Conservation (phyloP, 1,140 invertebrate genomes). For the Caenorhabditis inopinata region DNA sequence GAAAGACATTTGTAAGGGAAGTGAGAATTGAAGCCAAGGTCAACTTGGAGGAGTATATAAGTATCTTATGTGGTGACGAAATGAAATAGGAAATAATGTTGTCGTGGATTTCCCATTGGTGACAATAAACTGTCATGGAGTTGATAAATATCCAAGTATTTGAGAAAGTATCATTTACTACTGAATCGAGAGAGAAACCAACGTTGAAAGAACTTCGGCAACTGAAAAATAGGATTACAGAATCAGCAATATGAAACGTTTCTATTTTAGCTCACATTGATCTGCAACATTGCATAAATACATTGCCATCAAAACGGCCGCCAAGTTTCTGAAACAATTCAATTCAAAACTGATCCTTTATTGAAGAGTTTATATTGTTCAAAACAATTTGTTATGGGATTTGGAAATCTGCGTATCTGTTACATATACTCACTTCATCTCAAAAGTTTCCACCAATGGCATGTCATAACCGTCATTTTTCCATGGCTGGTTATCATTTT, state of each 20-base stretch:
- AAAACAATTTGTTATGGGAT: too few species aligned
- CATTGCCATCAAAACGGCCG: not conserved
- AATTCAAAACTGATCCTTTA: too few species aligned
- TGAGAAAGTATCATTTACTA: not conserved
- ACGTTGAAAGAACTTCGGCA: not conserved
- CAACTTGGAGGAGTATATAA: not conserved
- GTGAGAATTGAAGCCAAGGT: not conserved
- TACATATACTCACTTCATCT: not conserved
- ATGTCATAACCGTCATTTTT: conserved; percentile 8
- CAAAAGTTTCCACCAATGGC: not conserved
- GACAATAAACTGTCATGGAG: not conserved
- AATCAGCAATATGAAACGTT: not conserved
- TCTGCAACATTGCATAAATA: not conserved
- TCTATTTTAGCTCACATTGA: not conserved
- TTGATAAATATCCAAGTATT: not conserved
- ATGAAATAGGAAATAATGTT: too few species aligned
- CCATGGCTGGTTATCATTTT: not conserved
- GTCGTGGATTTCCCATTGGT: too few species aligned
- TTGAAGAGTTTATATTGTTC: too few species aligned
- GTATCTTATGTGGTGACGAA: not conserved
- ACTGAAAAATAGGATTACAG: not conserved
- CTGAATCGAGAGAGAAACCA: not conserved
- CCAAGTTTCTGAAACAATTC: not conserved
- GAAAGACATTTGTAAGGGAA: conserved; percentile 8
- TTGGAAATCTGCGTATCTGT: too few species aligned